Evolutionary conservation across 2,113 vertebrate species (phyloP), one percentile per base, ranked within the genome.

Genomic region (Zosterops borbonicus): DNA sequence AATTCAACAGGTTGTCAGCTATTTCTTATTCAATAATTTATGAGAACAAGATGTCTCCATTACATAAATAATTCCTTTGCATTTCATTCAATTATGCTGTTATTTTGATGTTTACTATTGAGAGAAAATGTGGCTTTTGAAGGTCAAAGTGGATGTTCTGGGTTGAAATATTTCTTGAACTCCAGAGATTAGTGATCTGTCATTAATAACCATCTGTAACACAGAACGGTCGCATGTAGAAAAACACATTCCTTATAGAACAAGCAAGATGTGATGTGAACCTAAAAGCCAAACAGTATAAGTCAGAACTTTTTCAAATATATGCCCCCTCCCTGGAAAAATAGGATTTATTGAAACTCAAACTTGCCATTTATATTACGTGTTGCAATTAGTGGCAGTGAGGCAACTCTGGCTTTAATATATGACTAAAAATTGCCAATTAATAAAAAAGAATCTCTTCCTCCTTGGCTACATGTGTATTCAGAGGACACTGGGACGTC

Each of bases 31-130:
- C 90, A 97, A 96, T 96, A 96, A 96, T 97, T 97, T 89, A 97
- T 98, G 91, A 95, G 94, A 95, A 97, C 73, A 94, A 97, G 97
- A 96, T 96, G 67, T 96, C 95, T 98, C 96, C 81, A 88, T 97
- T 97, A 95, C 94, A 97, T 97, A 96, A 97, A 98, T 97, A 97
- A 97, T 98, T 97, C 92, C 81, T 82, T 97, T 95, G 65, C 78
- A 95, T 97, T 97, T 97, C 88, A 97, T 95, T 97, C 95, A 94
- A 86, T 95, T 97, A 88, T 68, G 58, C 44, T 83, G 71, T 84
- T 97, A 91, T 97, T 97, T 96, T 97, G 21, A 92, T 91, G 83
- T 74, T 95, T 97, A 86, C 75, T 92, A 83, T 44, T 78, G 80
- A 90, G 76, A 94, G 33, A 96, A 90, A 94, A 17, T 27, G 5